Conservation (phyloP, 1,140 invertebrate genomes). For the Polyergus mexicanus region DNA sequence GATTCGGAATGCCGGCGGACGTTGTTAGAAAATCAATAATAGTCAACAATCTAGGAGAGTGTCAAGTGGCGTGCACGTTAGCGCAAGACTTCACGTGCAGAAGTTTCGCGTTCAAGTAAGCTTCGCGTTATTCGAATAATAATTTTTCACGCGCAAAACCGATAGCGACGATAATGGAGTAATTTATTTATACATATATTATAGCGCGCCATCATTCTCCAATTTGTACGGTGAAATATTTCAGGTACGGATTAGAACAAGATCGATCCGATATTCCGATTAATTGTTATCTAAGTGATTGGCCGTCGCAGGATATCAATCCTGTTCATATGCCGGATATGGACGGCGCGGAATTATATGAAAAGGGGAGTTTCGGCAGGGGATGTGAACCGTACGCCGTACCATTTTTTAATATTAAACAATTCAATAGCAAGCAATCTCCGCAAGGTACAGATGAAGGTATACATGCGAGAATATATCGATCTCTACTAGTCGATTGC, state of each 20-base stretch:
- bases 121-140: neutral
- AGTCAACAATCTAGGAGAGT: conserved; percentile 90
- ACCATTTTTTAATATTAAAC: conserved; percentile 51
- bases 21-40: conserved; percentile 89
- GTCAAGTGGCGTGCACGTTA: conserved; percentile 91
- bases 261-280: conserved; percentile 50
- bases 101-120: conserved; percentile 91
- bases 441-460: conserved; percentile 49
- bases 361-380: conserved; percentile 92
- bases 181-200: too few relatives aligned
- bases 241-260: conserved; percentile 84
- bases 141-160: neutral
- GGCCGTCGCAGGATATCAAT: conserved; percentile 89
- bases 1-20: conserved; percentile 88
- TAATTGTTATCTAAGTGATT: conserved; percentile 91
- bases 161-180: neutral
- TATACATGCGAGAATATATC: conserved; percentile 6
- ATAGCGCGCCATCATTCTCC: too few relatives aligned
- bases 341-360: conserved; percentile 91
- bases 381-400: conserved; percentile 90
- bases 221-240: conserved; percentile 22
- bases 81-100: conserved; percentile 91
- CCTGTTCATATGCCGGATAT: conserved; percentile 87
- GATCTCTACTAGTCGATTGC: neutral
- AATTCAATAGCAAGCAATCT: conserved; percentile 16